These are phyloP conservation scores for Leptinotarsa defecta DNA, from an alignment of 1,140 invertebrate species.

Conservation along the genomic window DNA sequence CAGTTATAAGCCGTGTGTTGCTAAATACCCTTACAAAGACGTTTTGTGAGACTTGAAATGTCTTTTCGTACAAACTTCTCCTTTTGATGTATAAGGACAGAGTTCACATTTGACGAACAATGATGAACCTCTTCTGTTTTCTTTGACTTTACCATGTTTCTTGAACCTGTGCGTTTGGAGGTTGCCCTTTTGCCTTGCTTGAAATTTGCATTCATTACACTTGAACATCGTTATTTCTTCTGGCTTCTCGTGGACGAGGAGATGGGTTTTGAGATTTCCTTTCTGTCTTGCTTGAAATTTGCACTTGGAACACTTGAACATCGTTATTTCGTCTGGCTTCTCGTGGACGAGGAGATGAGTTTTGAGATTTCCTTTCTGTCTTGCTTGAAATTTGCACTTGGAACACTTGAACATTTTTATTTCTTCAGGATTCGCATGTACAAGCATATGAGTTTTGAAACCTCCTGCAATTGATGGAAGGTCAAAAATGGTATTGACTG, in stretches of 20 bases:
- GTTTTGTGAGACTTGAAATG: neutral
- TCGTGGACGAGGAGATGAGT: neutral
- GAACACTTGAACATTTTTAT: neutral
- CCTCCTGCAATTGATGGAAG: neutral
- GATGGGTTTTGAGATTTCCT: neutral
- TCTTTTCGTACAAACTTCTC: neutral
- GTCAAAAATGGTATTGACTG: no score
- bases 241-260: neutral
- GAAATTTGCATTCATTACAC: neutral
- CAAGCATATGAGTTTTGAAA: neutral
- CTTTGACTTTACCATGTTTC: neutral
- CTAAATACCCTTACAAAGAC: neutral
- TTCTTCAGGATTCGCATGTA: neutral
- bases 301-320: neutral
- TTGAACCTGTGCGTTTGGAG: neutral
- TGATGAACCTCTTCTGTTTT: neutral
- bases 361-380: neutral
- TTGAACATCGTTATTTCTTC: conserved; percentile 1
- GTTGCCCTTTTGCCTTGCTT: neutral
- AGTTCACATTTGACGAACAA: neutral
- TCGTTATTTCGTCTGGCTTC: neutral
- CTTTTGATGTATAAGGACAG: neutral
- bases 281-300: neutral
- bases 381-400: neutral
- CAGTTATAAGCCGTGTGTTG: no score